Evolutionary conservation across 1,140 invertebrate genomes (phyloP), one percentile per base, ranked within the genome.

Genomic region (Andricus grossulariae): DNA sequence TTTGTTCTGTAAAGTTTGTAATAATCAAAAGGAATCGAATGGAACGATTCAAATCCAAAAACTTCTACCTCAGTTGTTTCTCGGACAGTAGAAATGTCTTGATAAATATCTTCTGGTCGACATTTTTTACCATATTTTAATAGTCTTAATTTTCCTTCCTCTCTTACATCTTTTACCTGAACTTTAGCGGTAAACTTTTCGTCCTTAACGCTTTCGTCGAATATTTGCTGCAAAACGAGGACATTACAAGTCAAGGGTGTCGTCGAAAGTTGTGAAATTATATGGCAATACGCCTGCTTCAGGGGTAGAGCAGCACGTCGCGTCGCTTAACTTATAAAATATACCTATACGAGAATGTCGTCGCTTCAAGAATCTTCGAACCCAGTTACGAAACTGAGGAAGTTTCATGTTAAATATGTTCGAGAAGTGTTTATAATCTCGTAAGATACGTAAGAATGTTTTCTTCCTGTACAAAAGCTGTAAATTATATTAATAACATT

Each of bases 351-450:
- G 25, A 45, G 60, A 66, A 66, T 66, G 39, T 66, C 60, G 32
- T 8, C 25, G 25, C 45, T 66, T 39, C 16, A 66, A 39, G 39
- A 66, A 32, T 32, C 32, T 66, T 13, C 0, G 55, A 57, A 57
- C 55, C 1, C 55, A 57, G 55, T 66, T 66, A 39, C n/a, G 60
- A 66, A 2, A 12, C 60, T 13, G 60, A 39, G 32, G 5, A 66
- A 66, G 13, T 66, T 66, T 66, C 60, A 66, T n/a, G 32, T 66
- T 66, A 21, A 66, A 66, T 66, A 66, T 66, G 25, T 66, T 66
- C 13, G 60, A 3, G 13, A 66, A 66, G 60, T 66, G 60, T 66
- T 66, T 32, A 39, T 66, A 66, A 66, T 66, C n/a, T 66, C 32
- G 32, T 45, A 15, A 66, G 25, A 66, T 39, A 45, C 39, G 45